phyloP scores from a whole-genome alignment of 1,140 invertebrate species.

The Zaprionus tsacasi region DNA sequence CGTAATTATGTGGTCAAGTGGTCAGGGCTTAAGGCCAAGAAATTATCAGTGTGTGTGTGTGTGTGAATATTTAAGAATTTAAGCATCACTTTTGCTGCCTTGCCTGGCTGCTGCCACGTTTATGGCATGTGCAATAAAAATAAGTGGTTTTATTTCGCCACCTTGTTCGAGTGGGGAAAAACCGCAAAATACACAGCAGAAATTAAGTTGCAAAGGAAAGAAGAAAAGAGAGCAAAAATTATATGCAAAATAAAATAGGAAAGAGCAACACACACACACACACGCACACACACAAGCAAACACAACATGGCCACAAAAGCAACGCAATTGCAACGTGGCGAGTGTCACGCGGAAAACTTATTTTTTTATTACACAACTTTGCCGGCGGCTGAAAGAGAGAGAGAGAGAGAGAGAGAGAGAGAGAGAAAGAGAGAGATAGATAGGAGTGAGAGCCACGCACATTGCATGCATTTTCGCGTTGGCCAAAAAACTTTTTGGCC shows the following conservation, averaged over 20 bases:
- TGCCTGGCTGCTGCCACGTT: conserved; percentile 40
- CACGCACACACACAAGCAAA: too few species aligned
- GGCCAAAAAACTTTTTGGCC: conserved; percentile 59
- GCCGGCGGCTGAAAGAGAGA: background rate
- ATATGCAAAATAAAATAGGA: conserved; percentile 17
- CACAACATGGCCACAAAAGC: conserved; percentile 32
- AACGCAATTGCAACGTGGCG: conserved; percentile 58
- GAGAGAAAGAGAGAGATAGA: background rate
- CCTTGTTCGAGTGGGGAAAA: conserved; percentile 49
- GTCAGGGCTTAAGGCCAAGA: conserved; percentile 47
- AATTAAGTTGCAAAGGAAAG: conserved; percentile 52
- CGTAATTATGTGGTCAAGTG: conserved; percentile 77
- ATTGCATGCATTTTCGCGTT: conserved; percentile 63
- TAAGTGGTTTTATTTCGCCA: conserved; percentile 71
- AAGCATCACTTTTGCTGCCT: conserved; percentile 31
- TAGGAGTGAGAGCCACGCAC: conserved; percentile 39
- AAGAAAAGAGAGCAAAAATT: conserved; percentile 4
- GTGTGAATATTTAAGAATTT: conserved; percentile 30
- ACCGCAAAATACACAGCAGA: conserved; percentile 67
- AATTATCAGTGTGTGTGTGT: conserved; percentile 22
- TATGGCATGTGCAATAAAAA: conserved; percentile 61
- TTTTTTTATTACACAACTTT: conserved; percentile 73
- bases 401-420: background rate
- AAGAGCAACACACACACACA: background rate
- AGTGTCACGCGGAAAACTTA: conserved; percentile 68